Percentiles rank a stretch among this genome's conserved stretches.
Evolutionary conservation across 2,797 vertebrate species (phyloP).

Genomic region (Alauda arvensis): DNA sequence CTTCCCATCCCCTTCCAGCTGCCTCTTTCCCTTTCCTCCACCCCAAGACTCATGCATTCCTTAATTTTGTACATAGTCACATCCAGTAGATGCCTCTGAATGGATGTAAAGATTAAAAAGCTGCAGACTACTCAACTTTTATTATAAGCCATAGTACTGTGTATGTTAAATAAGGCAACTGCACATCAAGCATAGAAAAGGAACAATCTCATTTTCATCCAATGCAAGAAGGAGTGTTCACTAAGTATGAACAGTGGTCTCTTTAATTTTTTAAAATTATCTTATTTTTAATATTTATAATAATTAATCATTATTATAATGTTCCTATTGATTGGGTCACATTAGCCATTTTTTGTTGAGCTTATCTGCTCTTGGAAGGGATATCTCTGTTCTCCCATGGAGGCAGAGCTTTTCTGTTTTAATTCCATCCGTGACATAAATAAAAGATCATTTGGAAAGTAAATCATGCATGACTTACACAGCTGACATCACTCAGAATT

Average conservation of each 20-base stretch:
- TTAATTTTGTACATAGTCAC: constrained; percentile 63
- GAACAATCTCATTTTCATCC: constrained; percentile 28
- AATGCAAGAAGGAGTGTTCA: constrained; percentile 31
- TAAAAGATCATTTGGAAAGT: constrained; percentile 44
- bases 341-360: not conserved
- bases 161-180: constrained; percentile 58
- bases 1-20: not conserved
- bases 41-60: constrained; percentile 35
- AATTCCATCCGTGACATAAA: not conserved
- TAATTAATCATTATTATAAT: not conserved
- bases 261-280: not conserved
- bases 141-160: constrained; percentile 79
- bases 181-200: constrained; percentile 47
- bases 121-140: constrained; percentile 71
- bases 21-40: not conserved
- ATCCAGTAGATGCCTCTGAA: constrained; percentile 69
- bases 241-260: constrained; percentile 11
- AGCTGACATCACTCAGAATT: constrained; percentile 1
- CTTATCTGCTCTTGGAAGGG: not conserved
- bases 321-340: not conserved
- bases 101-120: constrained; percentile 68
- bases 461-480: constrained; percentile 25
- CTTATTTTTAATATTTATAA: not conserved
- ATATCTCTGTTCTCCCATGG: not conserved
- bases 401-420: constrained; percentile 22